These are phyloP conservation scores for Triops cancriformis DNA, from an alignment of 1,140 invertebrate species.

Conservation along the genomic window DNA sequence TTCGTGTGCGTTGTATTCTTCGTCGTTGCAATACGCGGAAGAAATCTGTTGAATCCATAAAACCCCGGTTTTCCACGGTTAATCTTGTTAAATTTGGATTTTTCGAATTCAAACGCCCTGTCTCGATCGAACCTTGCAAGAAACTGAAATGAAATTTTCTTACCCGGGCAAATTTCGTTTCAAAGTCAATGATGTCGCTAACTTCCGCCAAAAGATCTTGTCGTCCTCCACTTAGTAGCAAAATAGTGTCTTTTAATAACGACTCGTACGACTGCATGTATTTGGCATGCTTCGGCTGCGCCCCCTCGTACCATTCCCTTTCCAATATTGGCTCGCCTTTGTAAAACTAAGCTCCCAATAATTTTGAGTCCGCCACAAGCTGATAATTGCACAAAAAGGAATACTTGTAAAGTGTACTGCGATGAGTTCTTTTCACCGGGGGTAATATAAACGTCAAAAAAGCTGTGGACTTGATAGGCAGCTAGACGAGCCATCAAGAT, in stretches of 20 bases:
- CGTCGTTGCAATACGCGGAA: not conserved
- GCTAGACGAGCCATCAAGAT: slow-evolving; percentile 43
- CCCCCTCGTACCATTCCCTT: slow-evolving; percentile 36
- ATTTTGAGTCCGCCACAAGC: not conserved
- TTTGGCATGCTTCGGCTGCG: slow-evolving; percentile 25
- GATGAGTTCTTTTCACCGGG: slow-evolving; percentile 47
- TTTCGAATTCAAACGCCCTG: not conserved
- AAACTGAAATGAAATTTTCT: slow-evolving; percentile 3
- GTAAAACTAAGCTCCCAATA: slow-evolving; percentile 35
- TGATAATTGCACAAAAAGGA: not conserved
- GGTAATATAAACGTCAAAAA: slow-evolving; percentile 45
- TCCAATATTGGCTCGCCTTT: slow-evolving; percentile 40
- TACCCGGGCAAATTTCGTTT: slow-evolving; percentile 50
- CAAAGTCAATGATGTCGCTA: slow-evolving; percentile 47
- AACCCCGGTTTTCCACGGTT: not conserved
- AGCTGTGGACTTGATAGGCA: slow-evolving; percentile 45
- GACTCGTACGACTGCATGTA: slow-evolving; percentile 39
- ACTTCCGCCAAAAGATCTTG: slow-evolving; percentile 41
- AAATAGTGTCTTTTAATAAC: slow-evolving; percentile 38
- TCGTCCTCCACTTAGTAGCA: slow-evolving; percentile 41
- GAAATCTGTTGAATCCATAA: slow-evolving; percentile 31
- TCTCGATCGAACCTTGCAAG: not conserved
- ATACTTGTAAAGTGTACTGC: slow-evolving; percentile 43
- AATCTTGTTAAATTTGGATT: not conserved
- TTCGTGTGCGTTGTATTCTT: not conserved